Conservation (phyloP, 2,113 vertebrate species). For the Oryzias curvinotus region DNA sequence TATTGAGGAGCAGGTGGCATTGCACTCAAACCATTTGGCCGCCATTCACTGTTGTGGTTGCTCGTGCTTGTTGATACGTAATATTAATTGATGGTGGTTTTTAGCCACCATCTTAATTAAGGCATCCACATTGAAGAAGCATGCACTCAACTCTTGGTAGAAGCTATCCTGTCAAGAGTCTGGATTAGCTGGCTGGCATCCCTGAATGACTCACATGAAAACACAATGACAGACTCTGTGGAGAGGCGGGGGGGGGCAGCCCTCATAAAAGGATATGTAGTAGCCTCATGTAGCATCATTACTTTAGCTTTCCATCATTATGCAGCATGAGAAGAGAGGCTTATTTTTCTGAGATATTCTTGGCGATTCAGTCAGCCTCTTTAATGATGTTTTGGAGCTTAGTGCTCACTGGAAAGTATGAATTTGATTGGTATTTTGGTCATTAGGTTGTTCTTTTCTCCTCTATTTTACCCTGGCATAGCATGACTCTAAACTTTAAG, state of each 20-base stretch:
- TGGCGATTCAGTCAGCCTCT: slow-evolving; percentile 55
- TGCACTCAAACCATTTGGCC: slow-evolving; percentile 70
- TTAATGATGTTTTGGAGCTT: slow-evolving; percentile 74
- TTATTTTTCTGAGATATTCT: slow-evolving; percentile 49
- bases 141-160: slow-evolving; percentile 38
- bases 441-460: slow-evolving; percentile 44
- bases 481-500: slow-evolving; percentile 18
- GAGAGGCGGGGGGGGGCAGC: slow-evolving; percentile 30
- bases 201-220: slow-evolving; percentile 65
- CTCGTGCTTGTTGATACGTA: slow-evolving; percentile 47
- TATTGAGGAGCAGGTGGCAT: slow-evolving; percentile 79
- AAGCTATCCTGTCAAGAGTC: slow-evolving; percentile 45
- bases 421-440: slow-evolving; percentile 68
- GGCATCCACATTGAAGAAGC: slow-evolving; percentile 51
- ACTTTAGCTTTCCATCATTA: slow-evolving; percentile 63
- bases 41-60: slow-evolving; percentile 66
- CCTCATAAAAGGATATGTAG: slow-evolving; percentile 40
- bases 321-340: slow-evolving; percentile 47
- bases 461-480: slow-evolving; percentile 25
- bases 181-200: slow-evolving; percentile 52
- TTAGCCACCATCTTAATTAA: slow-evolving; percentile 59
- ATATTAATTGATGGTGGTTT: slow-evolving; percentile 60
- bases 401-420: slow-evolving; percentile 61
- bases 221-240: slow-evolving; percentile 35
- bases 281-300: slow-evolving; percentile 57